phyloP scores from a whole-genome alignment of 2,797 vertebrate species.

The Hybognathus amarus region DNA sequence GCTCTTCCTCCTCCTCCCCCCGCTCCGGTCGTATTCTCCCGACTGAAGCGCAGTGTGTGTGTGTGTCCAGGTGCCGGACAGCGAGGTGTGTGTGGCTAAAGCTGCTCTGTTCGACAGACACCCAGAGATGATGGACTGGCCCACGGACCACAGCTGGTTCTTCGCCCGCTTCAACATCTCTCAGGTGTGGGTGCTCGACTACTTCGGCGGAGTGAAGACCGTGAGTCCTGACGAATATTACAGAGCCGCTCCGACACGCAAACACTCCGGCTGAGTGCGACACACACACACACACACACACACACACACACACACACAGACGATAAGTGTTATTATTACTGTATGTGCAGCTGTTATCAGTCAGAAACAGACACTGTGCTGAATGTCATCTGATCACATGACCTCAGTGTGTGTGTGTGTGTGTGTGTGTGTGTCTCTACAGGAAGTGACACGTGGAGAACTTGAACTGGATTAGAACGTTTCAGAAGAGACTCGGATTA shows the following conservation, averaged over 20 bases:
- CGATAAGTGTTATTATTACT: no score
- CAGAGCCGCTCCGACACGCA: constrained; percentile 69
- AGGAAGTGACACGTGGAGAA: constrained; percentile 26
- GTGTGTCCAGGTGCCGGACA: constrained; percentile 79
- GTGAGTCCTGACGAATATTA: constrained; percentile 91
- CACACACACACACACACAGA: no score
- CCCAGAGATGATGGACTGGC: constrained; percentile 92
- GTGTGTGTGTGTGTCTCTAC: constrained; percentile 17
- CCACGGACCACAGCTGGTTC: constrained; percentile 90
- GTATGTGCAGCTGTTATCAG: neutral
- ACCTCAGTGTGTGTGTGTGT: neutral
- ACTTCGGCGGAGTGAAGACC: constrained; percentile 91
- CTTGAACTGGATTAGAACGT: neutral
- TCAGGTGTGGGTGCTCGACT: constrained; percentile 93
- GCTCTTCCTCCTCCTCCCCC: no score
- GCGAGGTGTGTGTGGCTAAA: constrained; percentile 82
- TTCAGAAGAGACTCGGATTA: neutral
- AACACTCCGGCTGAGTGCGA: neutral
- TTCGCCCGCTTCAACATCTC: constrained; percentile 93
- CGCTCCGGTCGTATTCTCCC: no score
- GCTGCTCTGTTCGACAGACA: constrained; percentile 86
- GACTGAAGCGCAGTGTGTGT: neutral
- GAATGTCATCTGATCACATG: constrained; percentile 1
- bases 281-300: no score
- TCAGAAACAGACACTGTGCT: neutral